Conservation (phyloP, 2,888 invertebrate species). For the Lasioglossum malachurum region DNA sequence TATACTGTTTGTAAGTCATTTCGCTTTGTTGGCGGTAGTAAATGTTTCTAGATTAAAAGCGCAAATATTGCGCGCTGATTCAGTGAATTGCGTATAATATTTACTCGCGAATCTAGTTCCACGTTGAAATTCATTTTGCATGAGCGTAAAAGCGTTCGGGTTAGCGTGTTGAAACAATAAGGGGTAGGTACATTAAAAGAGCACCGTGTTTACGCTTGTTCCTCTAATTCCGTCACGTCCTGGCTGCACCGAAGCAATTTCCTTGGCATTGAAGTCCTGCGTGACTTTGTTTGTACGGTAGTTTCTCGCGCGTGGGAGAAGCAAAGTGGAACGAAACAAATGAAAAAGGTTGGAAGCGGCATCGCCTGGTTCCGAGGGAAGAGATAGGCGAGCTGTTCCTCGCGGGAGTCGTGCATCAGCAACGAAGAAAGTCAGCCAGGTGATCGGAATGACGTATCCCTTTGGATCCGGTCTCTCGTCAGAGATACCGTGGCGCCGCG, state of each 20-base stretch:
- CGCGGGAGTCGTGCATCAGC: neutral
- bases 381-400: neutral
- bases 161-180: neutral
- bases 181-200: neutral
- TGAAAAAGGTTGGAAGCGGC: neutral
- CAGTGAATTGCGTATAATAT: neutral
- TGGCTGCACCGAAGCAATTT: neutral
- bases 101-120: neutral
- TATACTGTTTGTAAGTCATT: neutral
- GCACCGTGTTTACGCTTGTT: neutral
- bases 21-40: neutral
- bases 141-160: neutral
- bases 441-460: constrained; percentile 6
- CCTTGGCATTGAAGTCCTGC: neutral
- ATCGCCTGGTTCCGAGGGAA: neutral
- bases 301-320: neutral
- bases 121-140: neutral
- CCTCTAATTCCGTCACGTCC: neutral
- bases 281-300: neutral
- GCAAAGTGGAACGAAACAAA: neutral
- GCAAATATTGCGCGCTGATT: neutral
- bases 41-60: neutral
- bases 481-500: constrained; percentile 6
- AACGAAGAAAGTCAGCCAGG: neutral
- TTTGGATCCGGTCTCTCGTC: constrained; percentile 3